Conservation (phyloP, 2,888 invertebrate genomes). For the Monochamus alternatus region DNA sequence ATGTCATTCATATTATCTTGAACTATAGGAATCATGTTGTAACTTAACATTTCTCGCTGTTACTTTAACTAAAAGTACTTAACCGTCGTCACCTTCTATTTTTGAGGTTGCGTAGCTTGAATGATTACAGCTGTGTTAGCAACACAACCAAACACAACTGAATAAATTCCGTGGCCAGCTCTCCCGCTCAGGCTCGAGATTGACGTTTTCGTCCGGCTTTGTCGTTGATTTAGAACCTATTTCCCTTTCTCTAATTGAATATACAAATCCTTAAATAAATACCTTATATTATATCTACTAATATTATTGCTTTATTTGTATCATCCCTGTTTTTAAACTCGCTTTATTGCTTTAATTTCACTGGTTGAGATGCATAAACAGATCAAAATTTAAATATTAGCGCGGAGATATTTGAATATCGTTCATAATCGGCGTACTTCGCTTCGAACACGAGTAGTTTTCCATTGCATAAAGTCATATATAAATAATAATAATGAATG, state of each 20-base stretch:
- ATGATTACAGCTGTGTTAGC: not conserved
- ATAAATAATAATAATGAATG: too few relatives aligned
- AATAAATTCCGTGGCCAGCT: too few relatives aligned
- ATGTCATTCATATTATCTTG: slow-evolving; percentile 45
- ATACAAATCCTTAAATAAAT: too few relatives aligned
- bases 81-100: slow-evolving; percentile 17
- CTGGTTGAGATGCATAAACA: not conserved
- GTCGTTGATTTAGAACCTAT: too few relatives aligned
- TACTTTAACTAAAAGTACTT: slow-evolving; percentile 23
- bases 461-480: not conserved
- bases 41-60: slow-evolving; percentile 46
- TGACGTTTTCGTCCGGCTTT: not conserved
- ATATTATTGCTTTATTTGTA: too few relatives aligned
- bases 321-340: too few relatives aligned
- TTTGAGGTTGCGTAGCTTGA: slow-evolving; percentile 17
- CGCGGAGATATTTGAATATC: slow-evolving; percentile 5
- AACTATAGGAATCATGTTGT: slow-evolving; percentile 49
- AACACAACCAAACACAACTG: not conserved
- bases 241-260: too few relatives aligned
- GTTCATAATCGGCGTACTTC: not conserved
- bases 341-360: too few relatives aligned
- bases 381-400: not conserved
- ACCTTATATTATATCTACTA: too few relatives aligned
- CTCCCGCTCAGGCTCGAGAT: slow-evolving; percentile 3
- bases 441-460: not conserved